A percentile compares a stretch with the other conserved stretches of the same genome.
Evolutionary conservation across 2,113 vertebrate species (phyloP).

Genomic region (Tachuris rubrigastra): DNA sequence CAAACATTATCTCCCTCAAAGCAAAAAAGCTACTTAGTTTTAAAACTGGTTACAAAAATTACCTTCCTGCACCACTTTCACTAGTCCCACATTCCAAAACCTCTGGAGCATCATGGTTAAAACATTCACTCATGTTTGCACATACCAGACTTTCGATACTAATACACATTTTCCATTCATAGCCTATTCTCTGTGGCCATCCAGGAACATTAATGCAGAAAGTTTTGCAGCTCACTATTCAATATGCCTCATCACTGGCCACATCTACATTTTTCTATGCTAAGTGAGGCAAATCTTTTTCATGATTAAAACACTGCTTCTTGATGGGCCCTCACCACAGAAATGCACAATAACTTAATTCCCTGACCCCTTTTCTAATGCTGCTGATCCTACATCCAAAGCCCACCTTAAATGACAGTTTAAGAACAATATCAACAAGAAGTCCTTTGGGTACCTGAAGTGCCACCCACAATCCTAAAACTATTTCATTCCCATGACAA

Average conservation of each 20-base stretch:
- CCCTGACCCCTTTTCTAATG: not conserved
- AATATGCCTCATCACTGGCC: fast-evolving
- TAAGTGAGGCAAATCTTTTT: not conserved
- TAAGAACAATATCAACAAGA: fast-evolving
- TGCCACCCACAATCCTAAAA: not conserved
- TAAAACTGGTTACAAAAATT: not conserved
- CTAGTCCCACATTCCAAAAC: not conserved
- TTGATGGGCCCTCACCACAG: not conserved
- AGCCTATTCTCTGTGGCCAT: not conserved
- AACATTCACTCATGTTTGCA: not conserved
- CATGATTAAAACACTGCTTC: fast-evolving
- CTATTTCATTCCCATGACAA: not conserved
- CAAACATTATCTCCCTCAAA: not conserved
- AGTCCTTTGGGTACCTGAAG: not conserved
- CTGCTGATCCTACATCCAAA: not conserved
- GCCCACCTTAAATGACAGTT: not conserved
- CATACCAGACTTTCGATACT: not conserved
- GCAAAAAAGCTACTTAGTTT: not conserved
- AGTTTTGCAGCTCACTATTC: not conserved
- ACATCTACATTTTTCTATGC: not conserved
- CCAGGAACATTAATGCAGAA: not conserved
- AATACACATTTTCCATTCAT: not conserved
- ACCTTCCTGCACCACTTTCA: not conserved
- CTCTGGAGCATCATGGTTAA: fast-evolving
- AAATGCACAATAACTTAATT: fast-evolving